Conservation (phyloP, 2,888 invertebrate species). For the Coelogynopora nodosa region DNA sequence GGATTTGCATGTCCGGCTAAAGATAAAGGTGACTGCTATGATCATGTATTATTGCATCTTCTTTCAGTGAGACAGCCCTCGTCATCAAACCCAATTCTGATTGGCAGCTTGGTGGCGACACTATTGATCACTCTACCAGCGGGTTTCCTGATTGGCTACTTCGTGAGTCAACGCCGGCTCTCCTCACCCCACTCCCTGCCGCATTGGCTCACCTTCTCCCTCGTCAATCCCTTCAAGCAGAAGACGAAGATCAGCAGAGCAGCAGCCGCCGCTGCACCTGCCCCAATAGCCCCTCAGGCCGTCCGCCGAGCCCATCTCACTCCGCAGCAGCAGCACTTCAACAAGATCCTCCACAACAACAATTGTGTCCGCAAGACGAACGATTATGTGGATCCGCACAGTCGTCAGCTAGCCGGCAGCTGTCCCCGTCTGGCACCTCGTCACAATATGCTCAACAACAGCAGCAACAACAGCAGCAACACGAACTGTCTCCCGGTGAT, state of each 20-base stretch:
- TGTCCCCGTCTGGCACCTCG: not conserved
- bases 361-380: not conserved
- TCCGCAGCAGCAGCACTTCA: not conserved
- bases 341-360: not conserved
- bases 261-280: too few relatives aligned
- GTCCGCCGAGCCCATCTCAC: not conserved
- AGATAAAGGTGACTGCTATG: too few relatives aligned
- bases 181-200: not conserved
- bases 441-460: not conserved
- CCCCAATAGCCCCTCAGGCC: too few relatives aligned
- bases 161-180: not conserved
- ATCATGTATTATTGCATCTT: too few relatives aligned
- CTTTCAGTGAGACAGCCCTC: too few relatives aligned
- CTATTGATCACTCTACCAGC: not conserved
- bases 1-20: too few relatives aligned
- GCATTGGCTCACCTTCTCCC: not conserved
- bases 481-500: too few relatives aligned
- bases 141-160: not conserved
- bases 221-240: too few relatives aligned
- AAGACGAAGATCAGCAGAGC: too few relatives aligned
- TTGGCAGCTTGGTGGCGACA: not conserved
- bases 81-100: not conserved
- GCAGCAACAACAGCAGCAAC: not conserved
- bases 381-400: not conserved
- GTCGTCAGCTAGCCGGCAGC: not conserved